Base-by-base conservation (phyloP, 2,113 vertebrate genomes). In the Nothocercus julius region DNA sequence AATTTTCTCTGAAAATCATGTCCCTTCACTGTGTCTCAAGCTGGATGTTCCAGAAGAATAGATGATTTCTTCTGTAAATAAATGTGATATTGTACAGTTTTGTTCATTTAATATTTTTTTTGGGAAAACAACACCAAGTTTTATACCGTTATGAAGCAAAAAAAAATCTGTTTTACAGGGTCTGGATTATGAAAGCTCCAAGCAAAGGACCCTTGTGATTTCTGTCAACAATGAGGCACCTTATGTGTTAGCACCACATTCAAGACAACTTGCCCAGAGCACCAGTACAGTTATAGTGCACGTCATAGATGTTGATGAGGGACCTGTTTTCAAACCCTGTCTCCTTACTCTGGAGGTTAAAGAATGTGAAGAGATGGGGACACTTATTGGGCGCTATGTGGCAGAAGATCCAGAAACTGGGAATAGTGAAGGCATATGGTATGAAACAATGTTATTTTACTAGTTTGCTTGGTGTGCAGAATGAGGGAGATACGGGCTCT, bases 371-470 rank as follows among this genome's bases (percentile, higher is more conserved):
- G 81, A 97, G 0, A 66, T 96, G 9, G 98, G 98, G 61, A 97
- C 98, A 0, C 1, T 74, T n/a, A 98, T 99, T 53, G 97, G 98
- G 61, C 97, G 78, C 15, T 99, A 98, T 7, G 36, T 84, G 59
- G 99, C 99, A 12, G 2, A 82, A 10, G 99, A 99, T 79, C 99
- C 99, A 2, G 99, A 99, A 90, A 98, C 98, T n/a, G 96, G 96
- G 67, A 98, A 96, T 25, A 93, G 97, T 16, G 61, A 92, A 24
- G 98, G 98, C 96, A 98, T 99, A 96, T 97, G 80, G 99, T 99
- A 97, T 82, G 89, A 72, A 84, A 34, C 44, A 34, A 5, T 12
- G 8, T 68, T 77, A 42, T 12, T 85, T 82, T 95, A 11, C 9
- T 64, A 16, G 19, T 27, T 76, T 77, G 53, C 91, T 82, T 62